Evolutionary conservation across 2,113 vertebrate species (phyloP), one percentile per base, ranked within the genome.

Genomic region (Pristiophorus japonicus): DNA sequence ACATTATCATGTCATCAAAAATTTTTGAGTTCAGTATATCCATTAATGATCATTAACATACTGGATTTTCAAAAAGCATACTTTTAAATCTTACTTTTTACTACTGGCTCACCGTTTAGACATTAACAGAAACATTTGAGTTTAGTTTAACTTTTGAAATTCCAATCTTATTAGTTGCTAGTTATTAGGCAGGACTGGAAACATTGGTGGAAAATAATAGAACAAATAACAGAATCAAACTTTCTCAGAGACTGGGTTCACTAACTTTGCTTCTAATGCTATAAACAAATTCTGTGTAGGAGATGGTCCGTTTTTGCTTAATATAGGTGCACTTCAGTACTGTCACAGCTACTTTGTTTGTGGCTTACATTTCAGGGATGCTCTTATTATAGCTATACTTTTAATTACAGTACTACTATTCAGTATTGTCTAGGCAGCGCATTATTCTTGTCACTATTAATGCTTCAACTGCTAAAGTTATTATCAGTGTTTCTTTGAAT

Each of bases 391-490:
- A 92, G 55, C 59, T 38, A 34, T 92, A 92, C 59, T 92, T 92
- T 65, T 92, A 92, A 92, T 92, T 92, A n/a, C n/a, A n/a, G n/a
- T n/a, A 38, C 88, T 92, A 92, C 59, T 90, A 27, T 90, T 92
- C 59, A 63, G 34, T 63, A 42, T 38, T 92, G 34, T 92, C 20
- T 38, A 92, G 88, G 59, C 59, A 92, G 59, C n/a, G 18, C n/a
- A 63, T 63, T 92, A 92, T 63, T 63, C 59, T 7, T 65, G 16
- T 62, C 88, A 92, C 18, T 63, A 65, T 59, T 55, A 90, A 59
- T 92, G 59, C 42, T 81, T 81, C n/a, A 16, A 81, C n/a, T 14
- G n/a, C n/a, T 42, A 38, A 81, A 12, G 34, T 63, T 63, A 92
- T 92, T 92, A 92, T 65, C 75, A 81, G 59, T 92, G 59, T 62